These are phyloP conservation scores for Daubentonia madagascariensis DNA, from an alignment of 2,113 vertebrate species.

Conservation along the genomic window DNA sequence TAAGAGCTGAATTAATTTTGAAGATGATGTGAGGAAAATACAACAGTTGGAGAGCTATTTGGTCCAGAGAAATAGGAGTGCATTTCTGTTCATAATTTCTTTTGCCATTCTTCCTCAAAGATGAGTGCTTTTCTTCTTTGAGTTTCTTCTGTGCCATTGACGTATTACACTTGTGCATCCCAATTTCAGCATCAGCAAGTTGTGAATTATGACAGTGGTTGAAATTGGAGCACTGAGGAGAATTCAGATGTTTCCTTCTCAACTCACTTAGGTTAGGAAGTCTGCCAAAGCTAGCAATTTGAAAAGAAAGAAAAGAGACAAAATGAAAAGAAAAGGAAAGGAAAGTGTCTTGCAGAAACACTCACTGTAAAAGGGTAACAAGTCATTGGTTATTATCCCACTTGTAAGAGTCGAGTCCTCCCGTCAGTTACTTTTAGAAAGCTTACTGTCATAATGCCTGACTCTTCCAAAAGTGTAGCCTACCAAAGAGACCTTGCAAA, in stretches of 20 bases:
- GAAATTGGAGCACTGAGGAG: neutral
- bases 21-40: neutral
- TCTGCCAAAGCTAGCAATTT: constrained; percentile 8
- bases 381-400: neutral
- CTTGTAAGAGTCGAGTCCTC: neutral
- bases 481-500: neutral
- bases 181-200: neutral
- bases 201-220: neutral
- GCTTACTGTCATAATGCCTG: neutral
- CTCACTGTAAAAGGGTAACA: neutral
- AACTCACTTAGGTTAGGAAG: neutral
- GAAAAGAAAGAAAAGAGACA: neutral
- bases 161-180: neutral
- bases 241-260: neutral
- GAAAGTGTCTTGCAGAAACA: neutral
- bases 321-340: neutral
- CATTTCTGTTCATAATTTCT: neutral
- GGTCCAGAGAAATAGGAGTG: neutral
- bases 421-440: neutral
- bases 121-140: neutral
- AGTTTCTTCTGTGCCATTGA: too few relatives aligned
- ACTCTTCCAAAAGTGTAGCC: neutral
- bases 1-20: constrained; percentile 35
- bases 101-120: neutral
- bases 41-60: neutral